Conservation (phyloP, 2,113 vertebrate genomes). For the Trematocara unimaculatum region DNA sequence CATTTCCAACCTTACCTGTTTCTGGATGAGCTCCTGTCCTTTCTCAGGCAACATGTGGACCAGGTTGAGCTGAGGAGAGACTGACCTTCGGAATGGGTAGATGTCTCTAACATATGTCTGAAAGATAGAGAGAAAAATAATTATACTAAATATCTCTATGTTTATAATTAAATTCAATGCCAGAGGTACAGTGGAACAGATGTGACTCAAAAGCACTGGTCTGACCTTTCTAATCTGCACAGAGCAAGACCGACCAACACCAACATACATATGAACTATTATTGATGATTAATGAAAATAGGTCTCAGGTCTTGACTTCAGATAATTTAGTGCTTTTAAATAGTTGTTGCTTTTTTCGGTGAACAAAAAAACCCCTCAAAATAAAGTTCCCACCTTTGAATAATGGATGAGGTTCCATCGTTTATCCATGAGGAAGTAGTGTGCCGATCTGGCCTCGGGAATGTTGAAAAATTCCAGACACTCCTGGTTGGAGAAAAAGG, state of each 20-base stretch:
- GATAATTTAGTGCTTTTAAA: background rate
- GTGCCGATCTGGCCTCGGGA: constrained; percentile 90
- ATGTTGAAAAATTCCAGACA: constrained; percentile 99
- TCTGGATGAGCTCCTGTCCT: constrained; percentile 96
- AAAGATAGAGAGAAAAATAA: background rate
- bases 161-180: background rate
- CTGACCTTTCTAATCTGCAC: background rate
- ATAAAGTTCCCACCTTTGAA: constrained; percentile 76
- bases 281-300: background rate
- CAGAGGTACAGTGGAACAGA: background rate
- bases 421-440: constrained; percentile 99
- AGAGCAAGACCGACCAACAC: background rate
- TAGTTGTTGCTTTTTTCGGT: background rate
- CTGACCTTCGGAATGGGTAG: constrained; percentile 95
- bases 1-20: constrained; percentile 65
- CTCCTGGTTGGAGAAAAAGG: constrained; percentile 72
- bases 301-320: background rate
- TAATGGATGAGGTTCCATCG: constrained; percentile 99
- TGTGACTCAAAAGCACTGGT: background rate
- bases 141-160: background rate
- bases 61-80: constrained; percentile 95
- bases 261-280: background rate
- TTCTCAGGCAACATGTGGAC: constrained; percentile 97
- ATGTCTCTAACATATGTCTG: constrained; percentile 97
- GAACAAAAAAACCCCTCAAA: fast-evolving